Base-by-base conservation (phyloP, 2,113 vertebrate genomes). In the Odontophorus gujanensis region DNA sequence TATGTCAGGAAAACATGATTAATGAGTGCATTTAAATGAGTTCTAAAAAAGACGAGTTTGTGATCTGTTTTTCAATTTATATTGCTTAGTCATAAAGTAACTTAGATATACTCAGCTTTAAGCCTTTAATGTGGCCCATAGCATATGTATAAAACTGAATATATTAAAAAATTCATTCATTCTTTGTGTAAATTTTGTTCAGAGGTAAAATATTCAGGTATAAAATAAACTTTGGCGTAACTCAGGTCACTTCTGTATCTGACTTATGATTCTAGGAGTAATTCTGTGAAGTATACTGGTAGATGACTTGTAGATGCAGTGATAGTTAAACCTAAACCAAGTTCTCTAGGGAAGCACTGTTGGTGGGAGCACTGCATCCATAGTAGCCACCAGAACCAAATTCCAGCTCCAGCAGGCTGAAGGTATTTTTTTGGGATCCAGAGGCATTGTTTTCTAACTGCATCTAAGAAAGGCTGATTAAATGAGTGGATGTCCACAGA, bases 281-380 rank as follows among this genome's bases (percentile, higher is more conserved):
- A 25, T 36, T 12, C 40, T 11, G 14, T 25, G 42, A 38, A 26
- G 11, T 11, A 1, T 21, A 21, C 19, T 24, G 38, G 30, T 34
- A 15, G 2, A 9, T 10, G 13, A 11, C 30, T 40, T 40, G 24
- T 3, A 38, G 38, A 16, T 32, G 9, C 5, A 42, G 19, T 47
- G 6, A 11, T 1, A 28, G 25, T 6, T 22, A 34, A 57, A 43
- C 22, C 12, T 26, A 57, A 67, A 38, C 19, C 36, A 34, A 45
- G 4, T 21, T 55, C 30, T 45, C 18, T 14, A 19, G 34, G 34
- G 12, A 65, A 68, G 9, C 1, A 3, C 15, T 25, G 3, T 4
- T 51, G 38, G 4, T 7, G 67, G 61, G 62, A 47, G 9, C 13
- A 2, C 0, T 0, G 21, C 63, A 19, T 53, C 48, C 22, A 17